These are phyloP conservation scores for Gambelia wislizenii DNA, from an alignment of 2,797 vertebrate genomes.

Conservation along the genomic window DNA sequence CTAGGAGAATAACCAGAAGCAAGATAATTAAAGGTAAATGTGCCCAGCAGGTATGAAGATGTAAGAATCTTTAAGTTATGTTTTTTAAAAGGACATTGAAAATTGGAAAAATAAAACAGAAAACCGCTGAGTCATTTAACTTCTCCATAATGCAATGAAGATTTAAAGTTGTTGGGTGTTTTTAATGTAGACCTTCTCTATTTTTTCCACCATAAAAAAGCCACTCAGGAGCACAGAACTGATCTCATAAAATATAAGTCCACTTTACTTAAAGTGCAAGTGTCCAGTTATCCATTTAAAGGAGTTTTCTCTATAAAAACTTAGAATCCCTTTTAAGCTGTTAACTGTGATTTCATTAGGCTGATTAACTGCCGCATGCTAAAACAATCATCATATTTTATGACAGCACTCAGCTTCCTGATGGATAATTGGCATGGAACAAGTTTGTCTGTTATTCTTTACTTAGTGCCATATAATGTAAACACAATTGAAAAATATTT, in stretches of 20 bases:
- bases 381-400: slow-evolving; percentile 31
- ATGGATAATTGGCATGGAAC: not conserved
- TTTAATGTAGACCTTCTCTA: no score
- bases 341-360: slow-evolving; percentile 14
- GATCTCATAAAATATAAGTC: slow-evolving; percentile 47
- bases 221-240: not conserved
- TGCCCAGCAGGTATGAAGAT: not conserved
- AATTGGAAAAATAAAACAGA: not conserved
- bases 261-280: not conserved
- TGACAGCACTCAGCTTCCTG: slow-evolving; percentile 5
- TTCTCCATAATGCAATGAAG: not conserved
- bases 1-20: not conserved
- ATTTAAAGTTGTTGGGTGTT: not conserved
- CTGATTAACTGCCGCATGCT: not conserved
- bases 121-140: no score
- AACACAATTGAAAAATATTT: slow-evolving; percentile 26
- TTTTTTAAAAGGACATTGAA: no score
- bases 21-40: not conserved
- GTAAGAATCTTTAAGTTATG: no score
- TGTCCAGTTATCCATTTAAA: slow-evolving; percentile 37
- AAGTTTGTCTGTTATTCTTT: not conserved
- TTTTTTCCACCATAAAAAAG: not conserved
- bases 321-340: slow-evolving; percentile 10
- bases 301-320: not conserved
- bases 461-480: not conserved